A percentile compares a stretch with the other conserved stretches of the same genome.
Conservation (phyloP, 1,140 invertebrate species). For the Trichonephila inaurata region DNA sequence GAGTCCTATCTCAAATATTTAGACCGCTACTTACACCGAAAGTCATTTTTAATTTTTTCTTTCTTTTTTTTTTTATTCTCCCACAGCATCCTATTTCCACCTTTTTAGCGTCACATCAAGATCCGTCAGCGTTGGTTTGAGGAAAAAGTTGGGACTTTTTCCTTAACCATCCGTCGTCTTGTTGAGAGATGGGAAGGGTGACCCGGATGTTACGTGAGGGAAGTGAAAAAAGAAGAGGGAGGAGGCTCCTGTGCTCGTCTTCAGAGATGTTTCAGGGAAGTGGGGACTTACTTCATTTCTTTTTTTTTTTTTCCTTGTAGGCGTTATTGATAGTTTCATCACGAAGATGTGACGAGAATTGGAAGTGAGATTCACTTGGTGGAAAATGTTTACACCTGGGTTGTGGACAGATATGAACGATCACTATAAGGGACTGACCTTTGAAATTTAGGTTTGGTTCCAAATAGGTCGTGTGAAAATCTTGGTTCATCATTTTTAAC, state of each 20-base stretch:
- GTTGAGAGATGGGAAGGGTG: slow-evolving; percentile 22
- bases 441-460: background rate
- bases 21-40: slow-evolving; percentile 21
- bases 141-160: background rate
- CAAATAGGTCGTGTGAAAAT: background rate
- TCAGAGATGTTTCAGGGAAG: background rate
- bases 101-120: slow-evolving; percentile 4
- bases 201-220: slow-evolving; percentile 18
- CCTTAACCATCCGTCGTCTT: background rate
- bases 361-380: background rate
- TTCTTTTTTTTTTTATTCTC: background rate
- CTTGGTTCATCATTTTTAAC: background rate
- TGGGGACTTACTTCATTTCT: background rate
- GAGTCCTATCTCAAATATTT: slow-evolving; percentile 43
- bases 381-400: background rate
- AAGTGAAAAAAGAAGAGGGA: background rate
- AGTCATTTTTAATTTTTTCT: background rate
- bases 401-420: background rate
- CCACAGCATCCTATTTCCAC: slow-evolving; percentile 5
- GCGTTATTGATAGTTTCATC: slow-evolving; percentile 28
- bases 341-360: background rate
- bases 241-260: background rate
- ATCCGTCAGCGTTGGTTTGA: slow-evolving; percentile 40
- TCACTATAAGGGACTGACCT: background rate
- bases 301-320: background rate